Conservation (phyloP, 2,797 vertebrate species). For the Scarus forsteni region DNA sequence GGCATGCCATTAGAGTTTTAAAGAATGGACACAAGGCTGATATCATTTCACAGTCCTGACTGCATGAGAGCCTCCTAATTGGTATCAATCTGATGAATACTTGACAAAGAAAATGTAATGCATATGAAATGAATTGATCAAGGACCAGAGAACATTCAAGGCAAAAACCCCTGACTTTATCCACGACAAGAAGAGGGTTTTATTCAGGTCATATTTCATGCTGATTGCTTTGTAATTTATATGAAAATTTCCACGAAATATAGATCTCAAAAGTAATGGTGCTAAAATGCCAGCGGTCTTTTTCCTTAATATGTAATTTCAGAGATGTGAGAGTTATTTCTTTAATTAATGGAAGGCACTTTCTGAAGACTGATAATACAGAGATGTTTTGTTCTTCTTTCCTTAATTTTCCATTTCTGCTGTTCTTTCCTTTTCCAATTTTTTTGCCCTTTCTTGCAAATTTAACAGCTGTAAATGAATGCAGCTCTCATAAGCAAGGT, state of each 20-base stretch:
- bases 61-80: constrained; percentile 50
- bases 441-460: constrained; percentile 16
- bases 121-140: constrained; percentile 72
- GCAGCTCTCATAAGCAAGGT: constrained; percentile 67
- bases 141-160: constrained; percentile 51
- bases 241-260: constrained; percentile 61
- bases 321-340: constrained; percentile 30
- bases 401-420: constrained; percentile 14
- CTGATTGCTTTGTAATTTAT: constrained; percentile 62
- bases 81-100: constrained; percentile 68
- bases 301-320: constrained; percentile 40
- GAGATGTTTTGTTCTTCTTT: constrained; percentile 17
- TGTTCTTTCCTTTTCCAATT: neutral
- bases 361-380: constrained; percentile 21
- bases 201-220: constrained; percentile 63
- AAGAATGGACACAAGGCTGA: constrained; percentile 28
- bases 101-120: constrained; percentile 76
- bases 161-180: constrained; percentile 51
- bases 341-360: constrained; percentile 39
- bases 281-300: constrained; percentile 28
- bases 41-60: constrained; percentile 40
- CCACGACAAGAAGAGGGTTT: constrained; percentile 42
- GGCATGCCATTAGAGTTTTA: neutral
- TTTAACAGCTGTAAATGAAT: constrained; percentile 58
- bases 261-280: constrained; percentile 34